These are phyloP conservation scores for Pseudomyrmex sp. DNA, from an alignment of 1,140 invertebrate species.

Conservation along the genomic window DNA sequence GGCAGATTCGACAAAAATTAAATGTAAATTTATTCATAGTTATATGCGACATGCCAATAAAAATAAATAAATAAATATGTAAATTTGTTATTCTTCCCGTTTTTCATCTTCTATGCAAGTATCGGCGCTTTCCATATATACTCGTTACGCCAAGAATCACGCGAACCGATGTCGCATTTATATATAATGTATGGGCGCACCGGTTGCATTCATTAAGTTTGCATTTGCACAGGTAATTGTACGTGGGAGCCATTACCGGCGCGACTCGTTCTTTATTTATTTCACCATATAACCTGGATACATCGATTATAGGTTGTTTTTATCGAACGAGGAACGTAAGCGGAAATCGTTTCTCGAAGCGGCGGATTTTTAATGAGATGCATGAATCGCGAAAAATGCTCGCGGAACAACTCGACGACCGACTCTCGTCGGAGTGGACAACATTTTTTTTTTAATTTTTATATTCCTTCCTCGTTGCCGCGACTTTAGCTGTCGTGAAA, in stretches of 20 bases:
- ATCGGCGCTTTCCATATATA: slow-evolving; percentile 16
- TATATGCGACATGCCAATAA: too few relatives aligned
- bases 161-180: slow-evolving; percentile 46
- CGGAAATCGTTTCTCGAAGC: slow-evolving; percentile 2
- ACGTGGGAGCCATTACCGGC: slow-evolving; percentile 39
- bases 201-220: slow-evolving; percentile 48
- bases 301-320: not conserved
- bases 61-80: too few relatives aligned
- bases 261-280: slow-evolving; percentile 45
- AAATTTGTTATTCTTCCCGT: too few relatives aligned
- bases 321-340: not conserved
- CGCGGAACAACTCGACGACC: slow-evolving; percentile 1
- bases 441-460: not conserved
- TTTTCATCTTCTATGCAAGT: not conserved
- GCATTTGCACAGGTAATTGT: slow-evolving; percentile 57
- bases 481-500: not conserved
- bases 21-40: too few relatives aligned
- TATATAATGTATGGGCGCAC: slow-evolving; percentile 30
- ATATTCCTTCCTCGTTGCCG: not conserved
- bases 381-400: slow-evolving; percentile 23
- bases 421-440: not conserved
- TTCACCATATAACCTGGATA: slow-evolving; percentile 40
- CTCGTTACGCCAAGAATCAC: slow-evolving; percentile 38
- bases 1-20: too few relatives aligned
- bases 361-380: slow-evolving; percentile 22